phyloP scores from a whole-genome alignment of 2,797 vertebrate genomes.

The Anniella stebbinsi region DNA sequence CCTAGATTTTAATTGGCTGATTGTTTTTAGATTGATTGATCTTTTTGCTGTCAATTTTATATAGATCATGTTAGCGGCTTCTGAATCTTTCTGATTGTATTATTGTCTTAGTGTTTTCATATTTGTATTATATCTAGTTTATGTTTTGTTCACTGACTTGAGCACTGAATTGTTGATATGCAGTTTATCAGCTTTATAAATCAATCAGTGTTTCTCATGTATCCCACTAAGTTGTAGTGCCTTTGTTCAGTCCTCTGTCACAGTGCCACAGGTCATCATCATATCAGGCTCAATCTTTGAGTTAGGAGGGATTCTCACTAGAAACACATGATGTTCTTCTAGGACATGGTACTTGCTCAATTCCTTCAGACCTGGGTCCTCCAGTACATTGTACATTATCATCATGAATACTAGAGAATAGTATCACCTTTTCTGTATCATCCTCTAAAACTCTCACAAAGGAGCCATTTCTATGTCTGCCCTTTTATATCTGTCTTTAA shows the following conservation, averaged over 20 bases:
- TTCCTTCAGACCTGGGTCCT: background rate
- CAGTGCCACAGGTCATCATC: background rate
- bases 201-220: background rate
- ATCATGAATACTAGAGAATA: background rate
- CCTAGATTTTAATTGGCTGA: background rate
- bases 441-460: conserved; percentile 46
- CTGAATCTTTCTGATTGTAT: background rate
- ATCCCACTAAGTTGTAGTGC: background rate
- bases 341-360: background rate
- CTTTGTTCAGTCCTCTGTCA: fast-evolving
- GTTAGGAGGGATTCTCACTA: conserved; percentile 42
- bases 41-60: background rate
- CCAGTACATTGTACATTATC: background rate
- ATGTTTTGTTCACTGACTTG: background rate
- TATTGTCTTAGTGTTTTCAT: background rate
- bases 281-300: background rate
- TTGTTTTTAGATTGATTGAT: background rate
- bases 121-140: background rate
- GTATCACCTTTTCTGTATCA: conserved; percentile 25
- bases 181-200: background rate
- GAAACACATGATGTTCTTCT: conserved; percentile 1
- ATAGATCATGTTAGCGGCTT: background rate
- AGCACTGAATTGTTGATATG: background rate
- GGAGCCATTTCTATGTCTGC: conserved; percentile 42
- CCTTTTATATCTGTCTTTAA: conserved; percentile 45